These are phyloP conservation scores for Leptopilina myrica DNA, from an alignment of 2,888 invertebrate species.

Conservation along the genomic window DNA sequence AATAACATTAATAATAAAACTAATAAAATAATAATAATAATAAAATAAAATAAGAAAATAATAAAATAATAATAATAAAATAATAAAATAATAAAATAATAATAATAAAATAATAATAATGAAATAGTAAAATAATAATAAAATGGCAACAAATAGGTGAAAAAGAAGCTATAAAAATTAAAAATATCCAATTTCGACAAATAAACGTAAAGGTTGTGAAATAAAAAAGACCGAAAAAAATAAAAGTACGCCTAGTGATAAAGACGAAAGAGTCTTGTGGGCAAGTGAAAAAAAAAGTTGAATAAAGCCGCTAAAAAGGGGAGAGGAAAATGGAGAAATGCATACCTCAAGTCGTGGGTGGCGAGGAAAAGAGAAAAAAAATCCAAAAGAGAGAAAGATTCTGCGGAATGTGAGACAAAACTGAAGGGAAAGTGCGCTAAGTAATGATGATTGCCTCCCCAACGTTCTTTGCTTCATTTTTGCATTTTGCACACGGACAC, in stretches of 20 bases:
- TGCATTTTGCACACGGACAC: constrained; percentile 35
- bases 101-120: no score
- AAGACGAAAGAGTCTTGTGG: constrained; percentile 28
- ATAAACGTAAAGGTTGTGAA: constrained; percentile 23
- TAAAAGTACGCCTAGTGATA: background rate
- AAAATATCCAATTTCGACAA: background rate
- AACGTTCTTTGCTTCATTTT: constrained; percentile 37
- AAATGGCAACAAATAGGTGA: no score
- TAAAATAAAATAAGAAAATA: no score
- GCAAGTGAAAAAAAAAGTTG: constrained; percentile 28
- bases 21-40: no score
- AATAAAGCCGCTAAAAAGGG: constrained; percentile 35
- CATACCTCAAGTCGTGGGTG: constrained; percentile 42
- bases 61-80: no score
- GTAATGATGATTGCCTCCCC: constrained; percentile 45
- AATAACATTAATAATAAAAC: no score
- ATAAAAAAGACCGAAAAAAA: constrained; percentile 9
- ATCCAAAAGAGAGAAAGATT: background rate
- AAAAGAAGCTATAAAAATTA: no score
- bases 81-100: no score
- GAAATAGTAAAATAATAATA: no score
- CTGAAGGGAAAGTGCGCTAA: constrained; percentile 45
- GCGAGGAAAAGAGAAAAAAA: no score
- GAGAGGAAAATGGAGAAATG: constrained; percentile 41
- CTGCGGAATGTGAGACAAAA: constrained; percentile 36